phyloP scores from a whole-genome alignment of 2,797 vertebrate species.

The Lophotriccus pileatus region DNA sequence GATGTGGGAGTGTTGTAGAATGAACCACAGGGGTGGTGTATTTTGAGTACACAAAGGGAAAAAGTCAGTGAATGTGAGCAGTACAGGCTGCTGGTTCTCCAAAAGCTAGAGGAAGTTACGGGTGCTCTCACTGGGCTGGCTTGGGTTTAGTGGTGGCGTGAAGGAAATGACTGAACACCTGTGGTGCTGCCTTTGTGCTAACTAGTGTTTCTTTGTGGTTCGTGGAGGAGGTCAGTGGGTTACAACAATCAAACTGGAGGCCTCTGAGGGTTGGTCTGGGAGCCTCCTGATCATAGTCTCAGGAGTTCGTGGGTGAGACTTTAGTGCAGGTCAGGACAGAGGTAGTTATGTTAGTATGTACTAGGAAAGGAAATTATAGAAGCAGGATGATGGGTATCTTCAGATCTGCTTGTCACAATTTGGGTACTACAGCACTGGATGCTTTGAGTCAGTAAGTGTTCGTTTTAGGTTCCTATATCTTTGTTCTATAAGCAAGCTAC shows the following conservation, averaged over 20 bases:
- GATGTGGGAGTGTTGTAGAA: not conserved
- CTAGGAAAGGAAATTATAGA: not conserved
- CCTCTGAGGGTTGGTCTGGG: not conserved
- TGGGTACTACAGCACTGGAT: fast-evolving
- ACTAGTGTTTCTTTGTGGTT: not conserved
- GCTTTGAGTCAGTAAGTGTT: not conserved
- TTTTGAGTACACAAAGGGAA: not conserved
- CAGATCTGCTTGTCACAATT: fast-evolving
- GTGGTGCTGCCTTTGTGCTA: fast-evolving
- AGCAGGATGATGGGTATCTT: not conserved
- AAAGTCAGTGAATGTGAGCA: not conserved
- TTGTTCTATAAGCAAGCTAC: not conserved
- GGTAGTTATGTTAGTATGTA: fast-evolving
- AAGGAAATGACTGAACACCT: not conserved
- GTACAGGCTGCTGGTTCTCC: not conserved
- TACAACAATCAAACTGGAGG: not conserved
- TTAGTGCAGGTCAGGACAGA: fast-evolving
- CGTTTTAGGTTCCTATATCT: not conserved
- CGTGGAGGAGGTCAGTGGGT: not conserved
- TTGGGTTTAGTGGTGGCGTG: not conserved
- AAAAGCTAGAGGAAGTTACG: not conserved
- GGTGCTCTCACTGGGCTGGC: not conserved
- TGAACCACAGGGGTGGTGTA: fast-evolving
- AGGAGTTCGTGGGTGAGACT: not conserved
- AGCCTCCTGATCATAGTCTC: not conserved